Percentiles rank a stretch among this genome's conserved stretches.
Conservation (phyloP, 2,113 vertebrate species). For the Zingel zingel region DNA sequence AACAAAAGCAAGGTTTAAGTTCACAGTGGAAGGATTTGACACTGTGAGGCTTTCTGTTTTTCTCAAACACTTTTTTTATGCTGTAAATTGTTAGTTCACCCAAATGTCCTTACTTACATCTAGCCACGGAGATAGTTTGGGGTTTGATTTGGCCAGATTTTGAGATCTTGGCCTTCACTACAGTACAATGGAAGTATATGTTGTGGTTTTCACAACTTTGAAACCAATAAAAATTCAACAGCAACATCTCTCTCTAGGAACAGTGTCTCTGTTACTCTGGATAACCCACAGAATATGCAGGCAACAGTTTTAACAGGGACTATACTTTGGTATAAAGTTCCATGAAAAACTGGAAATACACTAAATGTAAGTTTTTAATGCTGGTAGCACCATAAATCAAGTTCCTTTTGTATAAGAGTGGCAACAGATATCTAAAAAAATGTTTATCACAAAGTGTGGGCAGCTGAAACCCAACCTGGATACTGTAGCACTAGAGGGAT, state of each 20-base stretch:
- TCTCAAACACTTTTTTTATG: background rate
- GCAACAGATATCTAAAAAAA: background rate
- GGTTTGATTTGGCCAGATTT: background rate
- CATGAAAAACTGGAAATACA: background rate
- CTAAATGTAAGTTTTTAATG: background rate
- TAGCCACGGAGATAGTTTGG: background rate
- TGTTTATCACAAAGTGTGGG: background rate
- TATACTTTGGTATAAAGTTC: background rate
- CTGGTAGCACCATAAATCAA: background rate
- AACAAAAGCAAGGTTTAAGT: conserved; percentile 19
- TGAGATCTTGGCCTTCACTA: background rate
- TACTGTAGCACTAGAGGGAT: background rate
- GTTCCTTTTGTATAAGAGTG: background rate
- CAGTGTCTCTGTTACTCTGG: background rate
- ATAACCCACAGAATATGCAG: no score
- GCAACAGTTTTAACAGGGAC: background rate
- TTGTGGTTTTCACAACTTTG: background rate
- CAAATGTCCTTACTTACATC: background rate
- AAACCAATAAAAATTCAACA: background rate
- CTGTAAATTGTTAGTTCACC: background rate
- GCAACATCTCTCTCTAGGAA: background rate
- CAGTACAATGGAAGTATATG: background rate
- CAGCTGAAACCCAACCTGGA: background rate
- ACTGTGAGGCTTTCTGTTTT: background rate
- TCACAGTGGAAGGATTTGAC: background rate